Conservation (phyloP, 2,113 vertebrate species). For the Theristicus caerulescens region DNA sequence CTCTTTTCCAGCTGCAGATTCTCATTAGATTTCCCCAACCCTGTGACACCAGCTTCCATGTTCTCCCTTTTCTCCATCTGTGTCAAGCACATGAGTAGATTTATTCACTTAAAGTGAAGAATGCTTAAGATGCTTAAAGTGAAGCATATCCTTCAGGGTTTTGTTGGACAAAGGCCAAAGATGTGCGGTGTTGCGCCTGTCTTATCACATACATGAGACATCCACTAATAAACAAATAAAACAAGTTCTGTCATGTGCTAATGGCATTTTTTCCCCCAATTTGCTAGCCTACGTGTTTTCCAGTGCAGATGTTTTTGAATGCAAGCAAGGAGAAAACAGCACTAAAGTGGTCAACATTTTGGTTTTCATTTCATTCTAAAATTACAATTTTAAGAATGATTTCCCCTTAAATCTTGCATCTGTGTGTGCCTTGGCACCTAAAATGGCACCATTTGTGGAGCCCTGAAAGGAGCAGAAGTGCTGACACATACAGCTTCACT, state of each 20-base stretch:
- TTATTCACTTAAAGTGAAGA: not conserved
- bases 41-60: not conserved
- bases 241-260: not conserved
- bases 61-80: not conserved
- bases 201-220: not conserved
- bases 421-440: slow-evolving; percentile 10
- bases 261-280: not conserved
- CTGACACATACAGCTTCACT: slow-evolving; percentile 37
- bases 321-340: not conserved
- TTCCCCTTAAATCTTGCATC: not conserved
- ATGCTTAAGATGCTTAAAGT: not conserved
- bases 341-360: not conserved
- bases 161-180: slow-evolving; percentile 25
- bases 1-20: not conserved
- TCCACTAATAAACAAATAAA: slow-evolving; percentile 19
- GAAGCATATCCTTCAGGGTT: not conserved
- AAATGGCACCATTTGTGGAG: slow-evolving; percentile 8
- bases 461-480: slow-evolving; percentile 21
- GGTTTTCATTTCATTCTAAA: not conserved
- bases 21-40: not conserved
- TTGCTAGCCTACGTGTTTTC: not conserved
- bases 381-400: not conserved
- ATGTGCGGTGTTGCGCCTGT: not conserved
- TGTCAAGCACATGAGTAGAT: not conserved
- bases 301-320: not conserved